Evolutionary conservation across 2,797 vertebrate genomes (phyloP).

Genomic region (Gallirallus australis): DNA sequence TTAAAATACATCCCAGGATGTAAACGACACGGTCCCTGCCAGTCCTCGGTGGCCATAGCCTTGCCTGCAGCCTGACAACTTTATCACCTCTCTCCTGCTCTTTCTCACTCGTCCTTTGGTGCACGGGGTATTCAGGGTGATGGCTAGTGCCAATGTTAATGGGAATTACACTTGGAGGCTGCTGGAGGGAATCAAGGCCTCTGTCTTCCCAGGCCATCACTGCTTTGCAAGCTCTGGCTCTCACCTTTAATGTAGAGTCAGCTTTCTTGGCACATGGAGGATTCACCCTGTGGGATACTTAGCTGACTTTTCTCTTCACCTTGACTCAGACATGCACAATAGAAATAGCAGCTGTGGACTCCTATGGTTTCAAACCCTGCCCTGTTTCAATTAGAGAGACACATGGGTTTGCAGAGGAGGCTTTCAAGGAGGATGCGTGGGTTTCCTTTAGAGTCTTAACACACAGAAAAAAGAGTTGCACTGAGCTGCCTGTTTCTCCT

Average conservation of each 20-base stretch:
- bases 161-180: constrained; percentile 46
- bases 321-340: constrained; percentile 43
- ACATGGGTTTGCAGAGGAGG: background rate
- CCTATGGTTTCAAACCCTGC: constrained; percentile 54
- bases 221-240: constrained; percentile 53
- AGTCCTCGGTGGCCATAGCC: background rate
- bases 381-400: constrained; percentile 65
- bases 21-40: background rate
- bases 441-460: constrained; percentile 16
- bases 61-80: constrained; percentile 49
- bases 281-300: constrained; percentile 63
- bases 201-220: constrained; percentile 38
- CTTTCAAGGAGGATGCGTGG: background rate
- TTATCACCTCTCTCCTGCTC: constrained; percentile 33
- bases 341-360: constrained; percentile 63
- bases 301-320: constrained; percentile 63
- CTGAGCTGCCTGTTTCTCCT: background rate
- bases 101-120: constrained; percentile 6
- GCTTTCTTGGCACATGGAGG: constrained; percentile 61
- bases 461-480: background rate
- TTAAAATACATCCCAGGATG: background rate
- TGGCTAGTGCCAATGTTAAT: constrained; percentile 1
- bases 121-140: constrained; percentile 30
- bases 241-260: constrained; percentile 70
- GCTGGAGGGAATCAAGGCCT: constrained; percentile 33